Percentiles rank a stretch among this genome's conserved stretches.
Evolutionary conservation across 2,113 vertebrate genomes (phyloP).

Genomic region (Ailuropoda melanoleuca): DNA sequence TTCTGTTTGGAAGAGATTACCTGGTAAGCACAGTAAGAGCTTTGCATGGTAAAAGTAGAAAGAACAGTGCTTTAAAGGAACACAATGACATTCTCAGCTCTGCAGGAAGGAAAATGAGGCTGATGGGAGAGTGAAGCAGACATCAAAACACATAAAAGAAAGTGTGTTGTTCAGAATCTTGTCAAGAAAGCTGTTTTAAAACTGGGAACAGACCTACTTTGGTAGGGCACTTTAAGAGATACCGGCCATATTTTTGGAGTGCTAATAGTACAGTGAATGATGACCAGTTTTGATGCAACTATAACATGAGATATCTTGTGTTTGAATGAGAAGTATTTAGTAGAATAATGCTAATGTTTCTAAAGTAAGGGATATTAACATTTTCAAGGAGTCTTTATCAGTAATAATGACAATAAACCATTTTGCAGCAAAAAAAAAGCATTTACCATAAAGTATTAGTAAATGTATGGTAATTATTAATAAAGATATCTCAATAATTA

Average conservation of each 20-base stretch:
- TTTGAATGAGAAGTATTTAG: background rate
- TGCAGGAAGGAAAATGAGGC: background rate
- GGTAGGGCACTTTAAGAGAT: background rate
- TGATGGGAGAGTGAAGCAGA: background rate
- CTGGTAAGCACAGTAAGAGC: background rate
- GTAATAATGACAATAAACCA: background rate
- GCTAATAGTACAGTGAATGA: background rate
- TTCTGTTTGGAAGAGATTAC: background rate
- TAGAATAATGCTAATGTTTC: background rate
- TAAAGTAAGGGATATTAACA: background rate
- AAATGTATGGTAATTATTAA: background rate
- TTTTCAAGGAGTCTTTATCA: background rate
- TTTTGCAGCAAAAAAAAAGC: background rate
- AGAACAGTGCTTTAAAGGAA: background rate
- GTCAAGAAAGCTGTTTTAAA: background rate
- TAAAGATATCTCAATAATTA: background rate
- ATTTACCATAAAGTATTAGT: background rate
- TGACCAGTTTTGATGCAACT: background rate
- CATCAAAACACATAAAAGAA: background rate
- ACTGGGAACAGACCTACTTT: background rate
- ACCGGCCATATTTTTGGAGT: background rate
- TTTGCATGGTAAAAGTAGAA: background rate
- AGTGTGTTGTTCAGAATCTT: background rate
- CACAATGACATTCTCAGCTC: slow-evolving; percentile 58
- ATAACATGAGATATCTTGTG: background rate